Conservation (phyloP, 2,113 vertebrate species). For the Podilymbus podiceps region DNA sequence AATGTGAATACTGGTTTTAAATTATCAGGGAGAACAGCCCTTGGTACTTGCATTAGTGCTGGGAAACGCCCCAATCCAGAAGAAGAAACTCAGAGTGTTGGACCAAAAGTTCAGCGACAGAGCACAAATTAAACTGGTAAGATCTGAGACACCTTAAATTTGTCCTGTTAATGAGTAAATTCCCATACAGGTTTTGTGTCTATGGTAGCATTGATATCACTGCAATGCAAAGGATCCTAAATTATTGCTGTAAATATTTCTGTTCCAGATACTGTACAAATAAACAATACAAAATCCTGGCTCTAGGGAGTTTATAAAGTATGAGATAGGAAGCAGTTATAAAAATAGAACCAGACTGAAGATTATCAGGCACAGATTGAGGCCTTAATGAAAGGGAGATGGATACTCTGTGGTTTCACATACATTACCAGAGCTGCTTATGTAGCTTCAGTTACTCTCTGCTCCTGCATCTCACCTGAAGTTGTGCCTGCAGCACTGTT, state of each 20-base stretch:
- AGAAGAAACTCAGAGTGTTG: slow-evolving; percentile 73
- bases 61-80: slow-evolving; percentile 80
- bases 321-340: background rate
- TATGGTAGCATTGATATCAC: background rate
- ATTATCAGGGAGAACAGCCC: slow-evolving; percentile 72
- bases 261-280: background rate
- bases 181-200: background rate
- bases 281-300: background rate
- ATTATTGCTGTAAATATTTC: background rate
- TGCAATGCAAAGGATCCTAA: background rate
- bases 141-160: slow-evolving; percentile 7
- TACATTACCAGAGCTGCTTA: background rate
- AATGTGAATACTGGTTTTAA: slow-evolving; percentile 48
- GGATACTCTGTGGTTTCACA: background rate
- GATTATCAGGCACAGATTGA: background rate
- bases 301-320: background rate
- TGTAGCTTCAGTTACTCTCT: background rate
- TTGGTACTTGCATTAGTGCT: slow-evolving; percentile 62
- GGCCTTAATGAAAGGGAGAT: background rate
- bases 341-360: background rate
- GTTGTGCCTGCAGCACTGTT: background rate
- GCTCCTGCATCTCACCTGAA: background rate
- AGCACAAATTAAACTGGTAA: slow-evolving; percentile 76
- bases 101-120: slow-evolving; percentile 80
- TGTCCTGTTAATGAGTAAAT: background rate